Conservation (phyloP, 2,113 vertebrate genomes). For the Monarcha castaneiventris region DNA sequence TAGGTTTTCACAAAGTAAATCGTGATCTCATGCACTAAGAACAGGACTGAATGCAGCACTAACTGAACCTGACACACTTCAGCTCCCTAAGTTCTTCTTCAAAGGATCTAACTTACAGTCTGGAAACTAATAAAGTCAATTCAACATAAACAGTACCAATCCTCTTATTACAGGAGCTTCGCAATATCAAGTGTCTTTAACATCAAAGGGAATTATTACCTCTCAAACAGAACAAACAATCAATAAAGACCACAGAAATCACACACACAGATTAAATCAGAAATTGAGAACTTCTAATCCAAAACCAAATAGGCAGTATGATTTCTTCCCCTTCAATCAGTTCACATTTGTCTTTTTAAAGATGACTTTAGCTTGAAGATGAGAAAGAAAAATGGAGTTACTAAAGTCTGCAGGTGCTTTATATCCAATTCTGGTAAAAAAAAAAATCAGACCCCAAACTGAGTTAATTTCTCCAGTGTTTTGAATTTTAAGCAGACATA, state of each 20-base stretch:
- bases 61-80: background rate
- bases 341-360: background rate
- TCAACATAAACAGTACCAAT: background rate
- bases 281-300: background rate
- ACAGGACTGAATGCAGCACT: background rate
- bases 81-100: background rate
- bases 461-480: background rate
- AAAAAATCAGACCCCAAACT: background rate
- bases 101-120: background rate
- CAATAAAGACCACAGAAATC: background rate
- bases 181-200: background rate
- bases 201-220: background rate
- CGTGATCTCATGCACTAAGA: background rate
- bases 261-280: background rate
- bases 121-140: background rate
- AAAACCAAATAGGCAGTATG: background rate
- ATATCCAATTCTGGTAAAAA: background rate
- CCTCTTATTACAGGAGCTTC: background rate
- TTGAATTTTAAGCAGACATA: background rate
- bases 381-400: background rate
- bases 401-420: background rate
- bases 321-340: background rate
- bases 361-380: background rate
- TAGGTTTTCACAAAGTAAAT: background rate
- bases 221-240: background rate